phyloP scores from a whole-genome alignment of 1,140 invertebrate species.

The Pseudomyrmex flavicornis region DNA sequence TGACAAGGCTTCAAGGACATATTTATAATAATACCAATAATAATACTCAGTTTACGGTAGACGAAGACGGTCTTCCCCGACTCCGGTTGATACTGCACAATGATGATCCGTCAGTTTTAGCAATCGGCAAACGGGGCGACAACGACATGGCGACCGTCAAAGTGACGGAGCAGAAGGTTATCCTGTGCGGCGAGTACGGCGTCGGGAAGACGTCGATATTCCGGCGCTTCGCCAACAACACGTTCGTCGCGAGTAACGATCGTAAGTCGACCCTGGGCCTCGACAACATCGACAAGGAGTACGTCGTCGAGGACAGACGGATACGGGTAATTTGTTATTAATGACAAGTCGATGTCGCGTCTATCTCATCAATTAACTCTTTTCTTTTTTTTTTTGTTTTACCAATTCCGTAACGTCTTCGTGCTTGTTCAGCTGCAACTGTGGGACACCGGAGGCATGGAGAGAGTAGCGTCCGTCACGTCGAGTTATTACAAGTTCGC shows the following conservation, averaged over 20 bases:
- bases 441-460: slow-evolving; percentile 98
- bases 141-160: slow-evolving; percentile 91
- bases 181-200: slow-evolving; percentile 97
- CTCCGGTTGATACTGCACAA: slow-evolving; percentile 8
- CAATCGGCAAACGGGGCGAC: slow-evolving; percentile 46
- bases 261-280: slow-evolving; percentile 95
- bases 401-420: neutral
- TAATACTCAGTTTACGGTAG: neutral
- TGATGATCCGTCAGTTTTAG: slow-evolving; percentile 4
- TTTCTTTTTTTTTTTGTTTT: neutral
- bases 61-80: neutral
- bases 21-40: no score
- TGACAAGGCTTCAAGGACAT: no score
- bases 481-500: slow-evolving; percentile 97
- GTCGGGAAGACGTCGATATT: slow-evolving; percentile 98
- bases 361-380: neutral
- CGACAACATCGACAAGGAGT: slow-evolving; percentile 94
- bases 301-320: slow-evolving; percentile 90
- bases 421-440: slow-evolving; percentile 89
- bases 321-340: slow-evolving; percentile 88
- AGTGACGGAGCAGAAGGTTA: slow-evolving; percentile 96
- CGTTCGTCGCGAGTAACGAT: slow-evolving; percentile 92
- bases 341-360: neutral
- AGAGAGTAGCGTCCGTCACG: slow-evolving; percentile 96
- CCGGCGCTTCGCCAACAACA: slow-evolving; percentile 94